Percentiles rank a stretch among this genome's conserved stretches.
Evolutionary conservation across 2,888 invertebrate genomes (phyloP).

Genomic region (Exocentrus adspersus): DNA sequence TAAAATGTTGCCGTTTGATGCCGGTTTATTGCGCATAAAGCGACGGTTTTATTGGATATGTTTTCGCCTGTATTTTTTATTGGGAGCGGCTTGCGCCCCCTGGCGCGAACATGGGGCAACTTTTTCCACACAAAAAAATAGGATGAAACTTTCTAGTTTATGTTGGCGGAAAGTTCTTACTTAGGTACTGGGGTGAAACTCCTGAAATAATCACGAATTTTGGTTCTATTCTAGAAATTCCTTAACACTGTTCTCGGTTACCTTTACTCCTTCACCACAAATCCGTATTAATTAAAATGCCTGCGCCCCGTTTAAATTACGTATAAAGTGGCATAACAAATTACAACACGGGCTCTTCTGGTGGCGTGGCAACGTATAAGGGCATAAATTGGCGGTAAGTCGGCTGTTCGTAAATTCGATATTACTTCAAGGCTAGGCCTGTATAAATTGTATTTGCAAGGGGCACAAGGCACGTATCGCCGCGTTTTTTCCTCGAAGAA

Average conservation of each 20-base stretch:
- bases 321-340: slow-evolving; percentile 16
- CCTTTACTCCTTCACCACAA: no score
- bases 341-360: slow-evolving; percentile 7
- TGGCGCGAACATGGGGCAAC: no score
- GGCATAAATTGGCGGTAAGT: slow-evolving; percentile 5
- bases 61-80: not conserved
- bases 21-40: slow-evolving; percentile 14
- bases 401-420: slow-evolving; percentile 8
- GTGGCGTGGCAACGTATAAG: slow-evolving; percentile 1
- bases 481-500: slow-evolving; percentile 5
- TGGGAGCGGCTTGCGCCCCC: not conserved
- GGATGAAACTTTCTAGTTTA: no score
- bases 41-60: slow-evolving; percentile 12
- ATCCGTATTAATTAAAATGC: slow-evolving; percentile 16
- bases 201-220: no score
- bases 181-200: no score
- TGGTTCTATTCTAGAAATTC: no score
- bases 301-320: slow-evolving; percentile 11
- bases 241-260: no score
- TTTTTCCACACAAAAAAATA: no score
- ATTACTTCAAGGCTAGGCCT: slow-evolving; percentile 34
- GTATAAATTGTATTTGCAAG: slow-evolving; percentile 34
- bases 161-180: no score
- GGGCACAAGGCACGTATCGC: slow-evolving; percentile 39
- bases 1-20: slow-evolving; percentile 21